Base-by-base conservation (phyloP, 2,797 vertebrate species). In the Acanthurus leucopareius region DNA sequence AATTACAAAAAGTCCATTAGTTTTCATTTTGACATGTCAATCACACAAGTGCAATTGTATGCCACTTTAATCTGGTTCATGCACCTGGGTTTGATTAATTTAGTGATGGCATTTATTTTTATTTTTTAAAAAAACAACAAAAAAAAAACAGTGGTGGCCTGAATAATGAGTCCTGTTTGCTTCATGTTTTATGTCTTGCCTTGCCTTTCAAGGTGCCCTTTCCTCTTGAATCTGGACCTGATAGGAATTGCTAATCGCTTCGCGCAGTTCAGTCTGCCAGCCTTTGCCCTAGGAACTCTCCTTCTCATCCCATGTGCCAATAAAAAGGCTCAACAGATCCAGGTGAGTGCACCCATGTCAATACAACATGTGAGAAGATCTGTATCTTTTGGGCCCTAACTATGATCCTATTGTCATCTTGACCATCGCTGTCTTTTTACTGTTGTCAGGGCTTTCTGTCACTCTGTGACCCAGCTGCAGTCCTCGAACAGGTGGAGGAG, bases 191-290 rank as follows among this genome's bases (percentile, higher is more conserved):
- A 42, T 32, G 17, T 49, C 54, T 42, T 58, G 22, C 19, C 20
- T 49, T 65, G 63, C 5, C 25, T 38, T n/a, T 32, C 4, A 80
- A 99, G 98, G 91, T 99, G 98, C 67, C 98, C 98, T 2, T 95
- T 99, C 64, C 92, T 97, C 56, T 92, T 96, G 79, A 97, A 96
- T 80, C 89, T 99, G 77, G 97, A 99, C 89, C 77, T 99, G 80
- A 89, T 96, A 0, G 96, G 96, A 67, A 96, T 98, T 57, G 97
- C 98, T 28, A 97, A 97, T 82, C 96, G 97, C 52, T 99, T 97
- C 6, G 93, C 95, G n/a, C 97, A 98, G 91, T 83, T 98, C 72
- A 96, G 94, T 72, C 95, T 99, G 38, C 95, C 95, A 0, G 97
- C 96, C 1, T 97, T 97, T 57, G 96, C 97, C 11, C 79, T 99